Evolutionary conservation across 2,888 invertebrate genomes (phyloP), one percentile per base, ranked within the genome.

Genomic region (Heliconius aoede): DNA sequence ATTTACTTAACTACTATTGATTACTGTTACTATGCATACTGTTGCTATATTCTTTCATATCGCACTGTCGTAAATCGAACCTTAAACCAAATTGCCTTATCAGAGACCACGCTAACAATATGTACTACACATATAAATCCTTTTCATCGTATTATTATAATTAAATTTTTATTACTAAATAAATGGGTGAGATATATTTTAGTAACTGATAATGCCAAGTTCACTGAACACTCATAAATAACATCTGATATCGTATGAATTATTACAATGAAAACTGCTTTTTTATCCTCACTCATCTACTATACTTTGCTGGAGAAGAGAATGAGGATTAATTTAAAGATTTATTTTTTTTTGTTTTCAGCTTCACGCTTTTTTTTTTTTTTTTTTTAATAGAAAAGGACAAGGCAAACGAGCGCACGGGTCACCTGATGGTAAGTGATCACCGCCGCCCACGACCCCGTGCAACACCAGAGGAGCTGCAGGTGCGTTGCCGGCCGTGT

Each of bases 191-290:
- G 65, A 65, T 58, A 67, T 73, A 46, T 73, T 60, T 64, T 64
- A 46, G 58, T 36, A 71, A 32, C 71, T 69, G 74, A 69, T 69
- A 74, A 74, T 32, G 51, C 67, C 60, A 28, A 46, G 74, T 74
- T 62, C 61, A 62, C 46, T 62, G 46, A 51, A 61, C 30, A 69
- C 51, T 62, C 74, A 51, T 74, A 74, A 74, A 74, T 74, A 74
- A 69, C 71, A 26, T 55, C 51, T 58, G 74, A 74, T 74, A 74
- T 62, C 61, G 18, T 51, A 51, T n/a, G 67, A 68, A 68, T 67
- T 74, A 58, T 68, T 15, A 60, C 32, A 40, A 5, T n/a, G 67
- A 68, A 51, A 51, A 51, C 32, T 64, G 32, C 9, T 64, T 32
- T 64, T 30, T 62, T 62, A 62, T 62, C 5, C n/a, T 55, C 9